These are phyloP conservation scores for Aldrovandia affinis DNA, from an alignment of 2,797 vertebrate genomes.

Conservation along the genomic window DNA sequence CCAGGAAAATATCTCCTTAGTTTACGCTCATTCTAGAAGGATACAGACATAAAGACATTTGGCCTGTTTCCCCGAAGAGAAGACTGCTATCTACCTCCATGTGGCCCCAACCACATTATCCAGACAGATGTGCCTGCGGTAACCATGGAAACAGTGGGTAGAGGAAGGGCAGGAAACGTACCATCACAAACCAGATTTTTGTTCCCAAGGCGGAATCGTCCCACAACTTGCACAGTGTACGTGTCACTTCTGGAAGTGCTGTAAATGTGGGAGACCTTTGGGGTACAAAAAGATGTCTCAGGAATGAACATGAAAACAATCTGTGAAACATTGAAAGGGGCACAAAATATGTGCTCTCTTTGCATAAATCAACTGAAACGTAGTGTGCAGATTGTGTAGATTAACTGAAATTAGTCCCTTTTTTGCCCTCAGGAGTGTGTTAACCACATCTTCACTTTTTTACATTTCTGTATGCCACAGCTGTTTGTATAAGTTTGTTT, in stretches of 20 bases:
- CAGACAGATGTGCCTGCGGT: constrained; percentile 4
- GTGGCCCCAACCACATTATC: neutral
- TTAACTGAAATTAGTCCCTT: neutral
- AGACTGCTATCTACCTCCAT: neutral
- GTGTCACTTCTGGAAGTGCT: neutral
- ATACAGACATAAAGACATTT: neutral
- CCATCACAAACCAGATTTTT: neutral
- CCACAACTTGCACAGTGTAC: neutral
- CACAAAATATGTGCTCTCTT: neutral
- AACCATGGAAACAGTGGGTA: constrained; percentile 26
- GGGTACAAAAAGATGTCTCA: too few species aligned
- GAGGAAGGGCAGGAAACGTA: neutral
- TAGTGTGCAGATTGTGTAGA: too few species aligned
- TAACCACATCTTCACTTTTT: neutral
- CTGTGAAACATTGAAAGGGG: neutral
- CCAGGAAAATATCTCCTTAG: neutral
- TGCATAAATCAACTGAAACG: too few species aligned
- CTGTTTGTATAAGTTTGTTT: neutral
- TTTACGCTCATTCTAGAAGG: neutral
- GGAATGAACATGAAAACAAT: neutral
- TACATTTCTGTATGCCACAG: neutral
- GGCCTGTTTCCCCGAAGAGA: neutral
- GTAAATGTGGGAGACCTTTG: neutral
- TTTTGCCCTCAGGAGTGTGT: neutral
- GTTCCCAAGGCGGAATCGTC: neutral